A percentile compares a stretch with the other conserved stretches of the same genome.
Conservation (phyloP, 2,113 vertebrate genomes). For the Syngnathoides biaculeatus region DNA sequence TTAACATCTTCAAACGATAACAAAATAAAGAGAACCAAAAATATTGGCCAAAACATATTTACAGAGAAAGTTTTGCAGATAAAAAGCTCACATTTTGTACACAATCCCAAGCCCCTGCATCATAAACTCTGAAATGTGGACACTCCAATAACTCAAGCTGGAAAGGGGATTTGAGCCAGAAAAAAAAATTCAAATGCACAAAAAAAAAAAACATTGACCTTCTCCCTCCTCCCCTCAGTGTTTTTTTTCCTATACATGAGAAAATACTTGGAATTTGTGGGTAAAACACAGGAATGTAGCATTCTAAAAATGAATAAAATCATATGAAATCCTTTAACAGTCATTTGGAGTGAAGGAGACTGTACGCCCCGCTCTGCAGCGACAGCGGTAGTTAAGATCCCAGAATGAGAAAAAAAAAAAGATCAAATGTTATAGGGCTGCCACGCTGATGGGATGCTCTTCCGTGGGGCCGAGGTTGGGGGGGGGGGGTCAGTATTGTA, state of each 20-base stretch:
- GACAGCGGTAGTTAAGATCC: conserved; percentile 63
- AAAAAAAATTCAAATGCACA: conserved; percentile 59
- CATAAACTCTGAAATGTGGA: conserved; percentile 73
- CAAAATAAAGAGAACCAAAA: conserved; percentile 77
- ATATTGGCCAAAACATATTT: conserved; percentile 73
- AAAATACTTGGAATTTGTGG: conserved; percentile 70
- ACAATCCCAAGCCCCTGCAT: conserved; percentile 66
- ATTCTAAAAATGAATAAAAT: conserved; percentile 60
- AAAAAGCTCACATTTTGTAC: conserved; percentile 74
- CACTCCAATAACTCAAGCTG: conserved; percentile 65
- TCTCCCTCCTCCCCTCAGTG: conserved; percentile 54
- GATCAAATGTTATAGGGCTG: conserved; percentile 65
- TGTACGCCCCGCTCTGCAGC: conserved; percentile 40
- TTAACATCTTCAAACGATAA: conserved; percentile 77
- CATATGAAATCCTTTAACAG: conserved; percentile 71
- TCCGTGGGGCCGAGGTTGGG: conserved; percentile 57
- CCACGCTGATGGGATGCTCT: conserved; percentile 66
- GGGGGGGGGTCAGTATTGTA: conserved; percentile 68
- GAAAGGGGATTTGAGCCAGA: conserved; percentile 65
- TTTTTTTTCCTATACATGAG: conserved; percentile 71
- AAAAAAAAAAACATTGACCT: conserved; percentile 64
- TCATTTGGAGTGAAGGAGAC: conserved; percentile 64
- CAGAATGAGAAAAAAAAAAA: conserved; percentile 56
- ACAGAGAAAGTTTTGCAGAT: conserved; percentile 72
- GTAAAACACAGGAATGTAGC: conserved; percentile 73